Base-by-base conservation (phyloP, 2,888 invertebrate genomes). In the Sarcophaga subvicina region DNA sequence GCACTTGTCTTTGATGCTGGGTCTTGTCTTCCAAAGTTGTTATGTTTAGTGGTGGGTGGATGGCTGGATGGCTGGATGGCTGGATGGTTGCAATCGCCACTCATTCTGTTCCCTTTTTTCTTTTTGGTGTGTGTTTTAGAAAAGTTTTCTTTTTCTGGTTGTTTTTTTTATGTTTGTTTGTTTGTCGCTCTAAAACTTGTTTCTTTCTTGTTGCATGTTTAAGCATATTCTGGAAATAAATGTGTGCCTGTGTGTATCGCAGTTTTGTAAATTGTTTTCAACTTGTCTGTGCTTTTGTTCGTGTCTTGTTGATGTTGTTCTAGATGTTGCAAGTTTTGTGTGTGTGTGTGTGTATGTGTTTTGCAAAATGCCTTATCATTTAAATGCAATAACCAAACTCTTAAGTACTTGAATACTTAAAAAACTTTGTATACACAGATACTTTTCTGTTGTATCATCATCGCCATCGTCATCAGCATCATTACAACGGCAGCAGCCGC, bases 331-430 rank as follows among this genome's bases (percentile, higher is more conserved):
- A 76, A 62, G 59, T 81, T 71, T 60, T 76, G 11, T 70, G 27
- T 22, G 60, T 64, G 12, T 81, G 22, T 87, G 25, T 85, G 22
- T 76, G 10, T 70, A 73, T 69, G 80, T 71, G 27, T 76, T 83
- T 66, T 85, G 66, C 67, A 79, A 85, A 83, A 85, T 85, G 88
- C 75, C 85, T 83, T 85, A 85, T 88, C 85, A 85, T 85, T 88
- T 88, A 83, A 88, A 88, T 88, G 85, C 85, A 88, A 88, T 84
- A 86, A 79, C 81, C 77, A 82, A 86, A 88, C 83, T 86, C 72
- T 54, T 88, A 88, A 80, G 83, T 83, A 76, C 64, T 37, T 10
- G 37, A 10, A 54, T 17, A 83, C 79, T 83, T 85, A 80, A 14
- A 54, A 54, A 64, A 79, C 78, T 87, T 87, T 87, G 78, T 79